Evolutionary conservation across 2,113 vertebrate genomes (phyloP).

Genomic region (Lanius ludovicianus): DNA sequence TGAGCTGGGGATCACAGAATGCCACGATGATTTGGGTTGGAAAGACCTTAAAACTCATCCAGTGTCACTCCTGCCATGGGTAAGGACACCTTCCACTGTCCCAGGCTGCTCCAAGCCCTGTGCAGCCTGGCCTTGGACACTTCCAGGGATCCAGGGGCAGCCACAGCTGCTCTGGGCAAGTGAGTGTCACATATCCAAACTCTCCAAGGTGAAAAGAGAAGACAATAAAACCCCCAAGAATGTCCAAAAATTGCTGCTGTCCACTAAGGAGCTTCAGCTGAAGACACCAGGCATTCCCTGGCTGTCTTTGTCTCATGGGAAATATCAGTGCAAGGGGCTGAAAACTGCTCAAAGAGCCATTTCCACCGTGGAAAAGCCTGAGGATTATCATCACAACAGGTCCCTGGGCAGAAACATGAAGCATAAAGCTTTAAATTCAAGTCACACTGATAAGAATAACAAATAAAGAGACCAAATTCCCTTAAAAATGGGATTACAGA

Average conservation of each 20-base stretch:
- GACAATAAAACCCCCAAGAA: background rate
- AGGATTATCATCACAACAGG: slow-evolving; percentile 34
- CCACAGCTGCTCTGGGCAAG: background rate
- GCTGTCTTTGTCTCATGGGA: background rate
- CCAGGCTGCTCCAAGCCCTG: background rate
- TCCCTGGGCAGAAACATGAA: background rate
- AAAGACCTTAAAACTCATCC: rapidly evolving
- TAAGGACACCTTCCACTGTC: background rate
- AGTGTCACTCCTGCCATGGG: background rate
- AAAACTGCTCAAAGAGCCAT: background rate
- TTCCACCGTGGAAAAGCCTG: background rate
- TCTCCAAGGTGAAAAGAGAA: background rate
- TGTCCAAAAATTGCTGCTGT: background rate
- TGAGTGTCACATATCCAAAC: background rate
- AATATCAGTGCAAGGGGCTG: background rate
- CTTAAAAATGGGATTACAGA: slow-evolving; percentile 53
- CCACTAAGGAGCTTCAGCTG: background rate
- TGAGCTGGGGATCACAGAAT: background rate
- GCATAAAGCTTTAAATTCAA: slow-evolving; percentile 33
- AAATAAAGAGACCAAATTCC: slow-evolving; percentile 43
- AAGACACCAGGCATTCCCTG: background rate
- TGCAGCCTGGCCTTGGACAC: background rate
- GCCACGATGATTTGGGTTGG: background rate
- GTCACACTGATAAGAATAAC: slow-evolving; percentile 27
- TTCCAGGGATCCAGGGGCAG: background rate